phyloP scores from a whole-genome alignment of 2,797 vertebrate species.

The Pelobates cultripes region DNA sequence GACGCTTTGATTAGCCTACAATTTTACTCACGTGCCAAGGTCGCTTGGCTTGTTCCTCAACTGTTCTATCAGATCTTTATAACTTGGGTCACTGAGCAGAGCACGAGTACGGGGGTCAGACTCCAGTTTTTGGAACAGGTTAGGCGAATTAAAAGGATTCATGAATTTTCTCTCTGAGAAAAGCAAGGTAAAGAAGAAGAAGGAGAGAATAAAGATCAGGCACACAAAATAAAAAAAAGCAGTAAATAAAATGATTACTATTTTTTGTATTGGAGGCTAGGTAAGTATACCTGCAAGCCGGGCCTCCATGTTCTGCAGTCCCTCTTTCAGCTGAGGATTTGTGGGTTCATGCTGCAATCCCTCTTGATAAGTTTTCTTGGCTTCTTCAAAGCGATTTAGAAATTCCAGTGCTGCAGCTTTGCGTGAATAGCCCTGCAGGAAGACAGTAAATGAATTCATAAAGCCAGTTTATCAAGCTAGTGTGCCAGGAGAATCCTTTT shows the following conservation, averaged over 20 bases:
- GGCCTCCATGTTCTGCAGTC: constrained; percentile 82
- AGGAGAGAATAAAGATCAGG: neutral
- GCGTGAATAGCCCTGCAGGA: constrained; percentile 86
- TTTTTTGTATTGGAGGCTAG: too few species aligned
- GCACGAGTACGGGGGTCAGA: constrained; percentile 82
- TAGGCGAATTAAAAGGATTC: constrained; percentile 91
- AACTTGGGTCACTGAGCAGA: constrained; percentile 84
- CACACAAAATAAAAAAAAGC: too few species aligned
- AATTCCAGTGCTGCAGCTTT: constrained; percentile 93
- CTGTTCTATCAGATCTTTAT: constrained; percentile 86
- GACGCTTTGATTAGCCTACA: neutral
- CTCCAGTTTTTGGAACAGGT: constrained; percentile 88
- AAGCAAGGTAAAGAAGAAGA: neutral
- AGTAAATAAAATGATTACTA: too few species aligned
- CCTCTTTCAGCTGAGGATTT: constrained; percentile 83
- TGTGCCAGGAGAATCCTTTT: too few species aligned
- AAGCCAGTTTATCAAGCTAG: too few species aligned
- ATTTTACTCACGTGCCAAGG: constrained; percentile 83
- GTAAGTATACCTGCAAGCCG: constrained; percentile 74
- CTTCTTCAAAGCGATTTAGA: constrained; percentile 88
- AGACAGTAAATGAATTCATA: neutral
- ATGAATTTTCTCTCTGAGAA: constrained; percentile 85
- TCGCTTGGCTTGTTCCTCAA: constrained; percentile 84
- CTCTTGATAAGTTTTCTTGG: constrained; percentile 87
- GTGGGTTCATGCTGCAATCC: constrained; percentile 84